Conservation (phyloP, 2,113 vertebrate genomes). For the Genyomyrus donnyi region DNA sequence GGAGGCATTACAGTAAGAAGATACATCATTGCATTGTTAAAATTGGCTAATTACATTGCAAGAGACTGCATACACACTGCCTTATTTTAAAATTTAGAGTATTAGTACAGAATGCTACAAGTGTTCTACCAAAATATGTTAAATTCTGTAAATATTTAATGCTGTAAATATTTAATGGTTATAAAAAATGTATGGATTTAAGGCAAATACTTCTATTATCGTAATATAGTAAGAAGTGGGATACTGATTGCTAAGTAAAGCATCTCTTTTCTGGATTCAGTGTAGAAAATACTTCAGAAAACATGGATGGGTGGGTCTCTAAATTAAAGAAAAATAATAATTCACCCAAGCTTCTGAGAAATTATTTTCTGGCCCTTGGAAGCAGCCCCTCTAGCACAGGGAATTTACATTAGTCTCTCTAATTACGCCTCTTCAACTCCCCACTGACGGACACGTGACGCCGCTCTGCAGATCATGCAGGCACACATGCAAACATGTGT, state of each 20-base stretch:
- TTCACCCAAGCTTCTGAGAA: neutral
- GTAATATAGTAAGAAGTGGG: neutral
- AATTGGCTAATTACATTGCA: neutral
- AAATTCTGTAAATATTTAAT: neutral
- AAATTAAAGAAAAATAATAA: neutral
- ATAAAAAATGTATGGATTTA: neutral
- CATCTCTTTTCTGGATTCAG: neutral
- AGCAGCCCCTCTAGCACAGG: neutral
- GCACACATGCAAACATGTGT: too few relatives aligned
- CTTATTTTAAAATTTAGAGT: neutral
- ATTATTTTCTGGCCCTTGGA: neutral
- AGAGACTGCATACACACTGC: neutral
- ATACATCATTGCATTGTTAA: neutral
- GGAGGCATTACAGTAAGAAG: neutral
- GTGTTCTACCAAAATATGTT: neutral
- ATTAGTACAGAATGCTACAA: neutral
- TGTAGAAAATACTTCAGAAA: neutral
- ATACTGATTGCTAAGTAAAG: neutral
- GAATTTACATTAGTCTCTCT: neutral
- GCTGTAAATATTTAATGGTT: neutral
- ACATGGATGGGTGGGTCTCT: neutral
- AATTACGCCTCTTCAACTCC: neutral
- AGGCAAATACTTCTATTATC: neutral
- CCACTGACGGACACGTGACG: neutral
- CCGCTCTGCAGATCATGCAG: neutral